These are phyloP conservation scores for Leptocoma aspasia DNA, from an alignment of 2,113 vertebrate species.

Conservation along the genomic window DNA sequence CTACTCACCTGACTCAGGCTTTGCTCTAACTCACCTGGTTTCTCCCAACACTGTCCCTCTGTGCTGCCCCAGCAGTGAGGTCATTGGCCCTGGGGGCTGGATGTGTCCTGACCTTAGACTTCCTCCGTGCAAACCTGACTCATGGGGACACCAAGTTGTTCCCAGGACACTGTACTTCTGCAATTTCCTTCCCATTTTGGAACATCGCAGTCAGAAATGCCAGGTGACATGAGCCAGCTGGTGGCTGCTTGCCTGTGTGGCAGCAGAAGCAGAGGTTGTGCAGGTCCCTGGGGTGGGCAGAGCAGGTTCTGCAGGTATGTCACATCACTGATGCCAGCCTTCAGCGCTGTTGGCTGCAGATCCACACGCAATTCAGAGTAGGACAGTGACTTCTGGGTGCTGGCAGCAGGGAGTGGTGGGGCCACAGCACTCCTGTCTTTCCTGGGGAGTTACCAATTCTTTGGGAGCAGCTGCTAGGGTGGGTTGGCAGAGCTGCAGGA, in stretches of 20 bases:
- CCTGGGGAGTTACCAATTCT: not conserved
- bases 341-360: fast-evolving
- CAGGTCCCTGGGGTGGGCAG: not conserved
- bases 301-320: not conserved
- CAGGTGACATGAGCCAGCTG: fast-evolving
- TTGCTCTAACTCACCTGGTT: not conserved
- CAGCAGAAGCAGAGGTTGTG: not conserved
- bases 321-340: too few species aligned
- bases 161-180: not conserved
- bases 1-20: not conserved
- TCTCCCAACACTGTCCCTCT: not conserved
- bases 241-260: not conserved
- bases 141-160: not conserved
- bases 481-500: not conserved
- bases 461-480: not conserved
- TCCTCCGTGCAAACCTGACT: not conserved
- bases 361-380: fast-evolving
- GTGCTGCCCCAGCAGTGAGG: not conserved
- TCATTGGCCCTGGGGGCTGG: not conserved
- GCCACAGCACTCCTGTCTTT: not conserved
- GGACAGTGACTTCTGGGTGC: fast-evolving
- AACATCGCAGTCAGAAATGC: not conserved
- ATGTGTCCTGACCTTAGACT: not conserved
- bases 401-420: not conserved
- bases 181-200: not conserved